These are phyloP conservation scores for Zophobas morio DNA, from an alignment of 1,140 invertebrate genomes.

Conservation along the genomic window DNA sequence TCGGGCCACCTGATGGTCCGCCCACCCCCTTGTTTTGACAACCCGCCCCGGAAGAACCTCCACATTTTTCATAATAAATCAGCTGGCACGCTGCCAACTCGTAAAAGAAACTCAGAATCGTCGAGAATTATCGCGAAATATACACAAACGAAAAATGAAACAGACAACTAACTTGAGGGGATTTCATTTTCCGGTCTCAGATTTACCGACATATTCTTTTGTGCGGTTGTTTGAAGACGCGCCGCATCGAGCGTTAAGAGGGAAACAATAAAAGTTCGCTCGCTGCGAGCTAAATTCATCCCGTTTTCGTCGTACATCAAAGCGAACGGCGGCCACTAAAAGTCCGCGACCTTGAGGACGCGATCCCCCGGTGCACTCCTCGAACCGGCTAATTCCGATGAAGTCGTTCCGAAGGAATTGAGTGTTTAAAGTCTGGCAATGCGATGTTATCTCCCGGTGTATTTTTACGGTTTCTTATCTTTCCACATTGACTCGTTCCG, in stretches of 20 bases:
- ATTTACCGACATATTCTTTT: constrained; percentile 8
- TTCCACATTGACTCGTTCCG: constrained; percentile 43
- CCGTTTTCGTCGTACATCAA: too few species aligned
- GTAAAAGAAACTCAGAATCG: not conserved
- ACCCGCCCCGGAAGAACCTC: not conserved
- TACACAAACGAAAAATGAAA: constrained; percentile 30
- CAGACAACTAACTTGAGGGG: constrained; percentile 14
- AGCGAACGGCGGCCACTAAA: too few species aligned
- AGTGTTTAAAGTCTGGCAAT: constrained; percentile 24
- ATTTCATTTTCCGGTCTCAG: constrained; percentile 13
- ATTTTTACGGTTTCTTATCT: constrained; percentile 49
- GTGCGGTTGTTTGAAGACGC: constrained; percentile 5
- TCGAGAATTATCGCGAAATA: constrained; percentile 19
- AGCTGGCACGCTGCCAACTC: not conserved
- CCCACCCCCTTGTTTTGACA: not conserved
- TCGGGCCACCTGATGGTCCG: not conserved
- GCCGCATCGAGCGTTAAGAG: not conserved
- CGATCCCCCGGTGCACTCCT: too few species aligned
- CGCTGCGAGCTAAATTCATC: not conserved
- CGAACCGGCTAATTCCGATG: not conserved
- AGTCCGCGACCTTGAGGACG: too few species aligned
- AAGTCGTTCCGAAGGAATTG: constrained; percentile 12
- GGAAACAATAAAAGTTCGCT: constrained; percentile 11
- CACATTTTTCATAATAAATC: constrained; percentile 9
- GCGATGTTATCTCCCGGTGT: constrained; percentile 38